These are phyloP conservation scores for Intellagama lesueurii DNA, from an alignment of 2,797 vertebrate species.

Conservation along the genomic window DNA sequence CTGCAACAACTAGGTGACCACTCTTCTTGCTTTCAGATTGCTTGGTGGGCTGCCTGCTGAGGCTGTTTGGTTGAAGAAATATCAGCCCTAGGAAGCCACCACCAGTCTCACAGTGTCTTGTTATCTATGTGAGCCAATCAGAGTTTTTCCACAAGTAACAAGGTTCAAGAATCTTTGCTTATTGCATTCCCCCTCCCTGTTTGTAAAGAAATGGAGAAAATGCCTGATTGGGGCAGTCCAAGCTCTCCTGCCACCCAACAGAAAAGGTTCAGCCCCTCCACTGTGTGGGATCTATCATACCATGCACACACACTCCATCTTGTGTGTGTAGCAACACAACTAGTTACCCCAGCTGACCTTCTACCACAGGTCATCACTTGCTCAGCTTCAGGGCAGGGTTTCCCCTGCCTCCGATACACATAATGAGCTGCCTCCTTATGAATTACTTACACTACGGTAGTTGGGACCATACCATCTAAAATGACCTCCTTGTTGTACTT, in stretches of 20 bases:
- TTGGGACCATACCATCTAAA: slow-evolving; percentile 7
- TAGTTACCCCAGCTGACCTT: no score
- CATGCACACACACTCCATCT: no score
- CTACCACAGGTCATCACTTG: no score
- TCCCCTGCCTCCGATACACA: neutral
- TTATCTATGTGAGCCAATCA: neutral
- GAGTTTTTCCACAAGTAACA: neutral
- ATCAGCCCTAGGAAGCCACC: neutral
- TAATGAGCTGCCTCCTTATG: neutral
- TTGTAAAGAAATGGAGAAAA: neutral
- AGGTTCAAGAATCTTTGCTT: neutral
- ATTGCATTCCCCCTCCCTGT: no score
- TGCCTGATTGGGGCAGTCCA: no score
- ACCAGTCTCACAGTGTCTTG: neutral
- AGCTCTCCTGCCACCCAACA: no score
- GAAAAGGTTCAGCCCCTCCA: no score
- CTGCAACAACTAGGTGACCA: neutral
- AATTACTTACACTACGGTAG: neutral
- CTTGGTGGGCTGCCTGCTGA: neutral
- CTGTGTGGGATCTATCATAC: no score
- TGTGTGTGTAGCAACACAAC: no score
- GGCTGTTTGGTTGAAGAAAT: no score
- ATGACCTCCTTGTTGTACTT: neutral
- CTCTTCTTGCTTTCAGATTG: neutral
- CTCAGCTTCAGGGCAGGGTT: neutral